A percentile compares a stretch with the other conserved stretches of the same genome.
phyloP scores from a whole-genome alignment of 2,888 invertebrate species.

The Norana najaformis region DNA sequence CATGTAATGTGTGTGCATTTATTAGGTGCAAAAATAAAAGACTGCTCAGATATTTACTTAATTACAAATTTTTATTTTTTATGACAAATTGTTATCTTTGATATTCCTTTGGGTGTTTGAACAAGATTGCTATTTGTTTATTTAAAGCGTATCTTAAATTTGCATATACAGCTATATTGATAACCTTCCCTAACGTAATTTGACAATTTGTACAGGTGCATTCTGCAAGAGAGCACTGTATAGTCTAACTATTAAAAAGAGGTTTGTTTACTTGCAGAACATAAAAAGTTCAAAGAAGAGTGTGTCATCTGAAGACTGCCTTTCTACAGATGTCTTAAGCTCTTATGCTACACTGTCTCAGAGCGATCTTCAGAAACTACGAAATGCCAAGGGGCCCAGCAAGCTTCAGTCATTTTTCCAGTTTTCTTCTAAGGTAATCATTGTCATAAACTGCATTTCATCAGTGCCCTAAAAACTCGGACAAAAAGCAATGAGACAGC shows the following conservation, averaged over 20 bases:
- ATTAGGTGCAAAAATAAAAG: too few species aligned
- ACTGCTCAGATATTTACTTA: neutral
- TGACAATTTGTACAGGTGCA: too few species aligned
- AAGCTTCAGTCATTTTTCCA: conserved; percentile 20
- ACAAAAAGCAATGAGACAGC: neutral
- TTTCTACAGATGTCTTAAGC: neutral
- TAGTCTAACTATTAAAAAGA: neutral
- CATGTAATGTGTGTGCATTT: too few species aligned
- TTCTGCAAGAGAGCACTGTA: neutral
- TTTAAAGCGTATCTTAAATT: neutral
- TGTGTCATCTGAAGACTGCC: neutral
- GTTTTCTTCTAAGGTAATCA: conserved; percentile 10
- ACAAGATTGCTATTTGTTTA: neutral
- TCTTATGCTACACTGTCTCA: neutral
- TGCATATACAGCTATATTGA: neutral
- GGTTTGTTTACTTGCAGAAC: neutral
- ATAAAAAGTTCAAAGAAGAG: neutral
- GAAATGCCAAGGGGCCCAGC: neutral
- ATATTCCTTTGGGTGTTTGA: neutral
- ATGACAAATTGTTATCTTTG: too few species aligned
- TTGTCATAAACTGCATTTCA: neutral
- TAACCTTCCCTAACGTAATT: neutral
- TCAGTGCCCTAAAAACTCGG: neutral
- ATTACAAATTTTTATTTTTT: too few species aligned
- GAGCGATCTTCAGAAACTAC: neutral